Base-by-base conservation (phyloP, 1,140 invertebrate species). In the Bombus confusus region DNA sequence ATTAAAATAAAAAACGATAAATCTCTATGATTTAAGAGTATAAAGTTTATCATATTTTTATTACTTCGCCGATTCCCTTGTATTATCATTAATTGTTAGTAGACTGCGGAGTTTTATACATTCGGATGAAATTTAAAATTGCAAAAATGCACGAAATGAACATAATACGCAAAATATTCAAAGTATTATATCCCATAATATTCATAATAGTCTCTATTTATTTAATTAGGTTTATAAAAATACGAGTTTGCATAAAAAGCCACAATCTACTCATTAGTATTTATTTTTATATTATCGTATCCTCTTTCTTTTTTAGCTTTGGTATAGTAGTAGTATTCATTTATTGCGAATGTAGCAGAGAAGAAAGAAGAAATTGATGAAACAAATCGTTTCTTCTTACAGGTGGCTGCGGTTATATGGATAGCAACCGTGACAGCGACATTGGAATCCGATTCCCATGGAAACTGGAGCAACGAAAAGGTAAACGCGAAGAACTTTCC, bases 341-440 rank as follows among this genome's bases (percentile, higher is more conserved):
- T 39, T 5, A 3, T 52, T 22, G 18, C 1, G 9, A 39, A 39
- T 28, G 8, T 39, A 28, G 2, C 18, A 34, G 6, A 57, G 22
- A 25, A 18, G 18, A 28, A 37, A 28, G 6, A 37, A 74, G 22
- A 59, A 28, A 76, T 59, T 57, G 57, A 57, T 37, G 25, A 9
- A n/a, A 76, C 6, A 76, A 76, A 57, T 76, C 18, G 13, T 18
- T 37, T n/a, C 1, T 90, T 79, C 88, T 93, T 91, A 77, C 87
- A 95, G 94, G 88, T 94, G 85, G 88, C 88, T 80, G 80, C 91
- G 88, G 86, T 93, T 88, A 83, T 91, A 86, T 93, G 93, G 91
- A 89, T 91, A 85, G 87, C 86, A 87, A 86, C 89, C 78, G 89
- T 90, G 78, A 91, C 90, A 83, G 93, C 80, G 77, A 86, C 85